Evolutionary conservation across 1,140 invertebrate species (phyloP).

Genomic region (Lamellibrachia luymesi): DNA sequence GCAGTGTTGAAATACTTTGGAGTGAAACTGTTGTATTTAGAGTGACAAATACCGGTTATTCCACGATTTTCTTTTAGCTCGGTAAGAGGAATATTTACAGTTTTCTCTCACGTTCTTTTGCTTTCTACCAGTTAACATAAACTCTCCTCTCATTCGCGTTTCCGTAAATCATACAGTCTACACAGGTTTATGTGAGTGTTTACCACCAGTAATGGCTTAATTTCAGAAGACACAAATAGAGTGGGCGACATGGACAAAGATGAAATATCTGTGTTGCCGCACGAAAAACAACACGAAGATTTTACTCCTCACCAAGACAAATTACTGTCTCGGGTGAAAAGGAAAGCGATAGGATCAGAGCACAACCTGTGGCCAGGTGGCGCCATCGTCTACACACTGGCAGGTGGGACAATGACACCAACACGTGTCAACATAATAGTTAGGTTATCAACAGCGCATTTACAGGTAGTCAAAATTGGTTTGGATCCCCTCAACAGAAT

Average conservation of each 20-base stretch:
- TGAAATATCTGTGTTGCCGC: neutral
- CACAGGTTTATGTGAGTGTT: no score
- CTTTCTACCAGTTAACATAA: no score
- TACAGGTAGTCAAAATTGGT: no score
- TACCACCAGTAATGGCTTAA: neutral
- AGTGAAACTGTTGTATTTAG: no score
- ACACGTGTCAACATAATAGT: neutral
- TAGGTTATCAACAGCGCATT: neutral
- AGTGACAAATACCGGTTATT: no score
- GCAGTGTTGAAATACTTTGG: no score
- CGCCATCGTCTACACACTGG: neutral
- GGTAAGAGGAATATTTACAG: no score
- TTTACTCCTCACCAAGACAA: neutral
- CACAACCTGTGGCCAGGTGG: constrained; percentile 24
- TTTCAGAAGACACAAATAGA: neutral
- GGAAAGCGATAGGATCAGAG: constrained; percentile 8
- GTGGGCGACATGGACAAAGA: neutral
- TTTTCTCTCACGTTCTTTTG: no score
- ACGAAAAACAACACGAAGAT: neutral
- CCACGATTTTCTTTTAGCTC: no score
- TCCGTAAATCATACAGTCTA: no score
- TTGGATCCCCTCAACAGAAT: no score
- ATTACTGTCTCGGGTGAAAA: neutral
- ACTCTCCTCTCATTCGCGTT: no score
- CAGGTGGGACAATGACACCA: neutral